These are phyloP conservation scores for Aleiodes sp. DNA, from an alignment of 1,140 invertebrate genomes.

Conservation along the genomic window DNA sequence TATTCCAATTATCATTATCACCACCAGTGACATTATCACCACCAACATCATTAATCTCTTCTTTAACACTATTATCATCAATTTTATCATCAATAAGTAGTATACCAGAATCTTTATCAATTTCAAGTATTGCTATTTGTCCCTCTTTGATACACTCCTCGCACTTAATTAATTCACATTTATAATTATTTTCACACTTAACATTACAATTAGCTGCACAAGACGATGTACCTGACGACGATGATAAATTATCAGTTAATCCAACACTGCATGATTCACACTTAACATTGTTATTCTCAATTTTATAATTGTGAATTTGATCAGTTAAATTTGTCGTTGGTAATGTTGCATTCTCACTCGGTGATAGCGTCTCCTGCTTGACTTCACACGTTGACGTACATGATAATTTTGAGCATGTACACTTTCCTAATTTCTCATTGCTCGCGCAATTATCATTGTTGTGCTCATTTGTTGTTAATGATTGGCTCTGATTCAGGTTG, in stretches of 20 bases:
- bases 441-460: slow-evolving; percentile 10
- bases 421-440: slow-evolving; percentile 46
- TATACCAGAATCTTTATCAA: slow-evolving; percentile 63
- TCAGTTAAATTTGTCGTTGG: slow-evolving; percentile 43
- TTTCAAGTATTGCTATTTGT: slow-evolving; percentile 58
- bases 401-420: slow-evolving; percentile 49
- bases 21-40: slow-evolving; percentile 50
- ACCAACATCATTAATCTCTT: slow-evolving; percentile 55
- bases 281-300: slow-evolving; percentile 64
- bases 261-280: slow-evolving; percentile 61
- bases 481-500: slow-evolving; percentile 59
- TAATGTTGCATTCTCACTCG: slow-evolving; percentile 51
- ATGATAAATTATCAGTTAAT: slow-evolving; percentile 47
- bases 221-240: slow-evolving; percentile 11
- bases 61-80: slow-evolving; percentile 59
- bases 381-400: slow-evolving; percentile 61
- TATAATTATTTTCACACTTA: slow-evolving; percentile 62
- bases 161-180: slow-evolving; percentile 61
- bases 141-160: slow-evolving; percentile 61
- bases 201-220: slow-evolving; percentile 59
- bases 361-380: slow-evolving; percentile 59
- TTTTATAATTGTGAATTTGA: slow-evolving; percentile 52
- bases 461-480: slow-evolving; percentile 20
- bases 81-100: slow-evolving; percentile 59
- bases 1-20: slow-evolving; percentile 53